Percentiles rank a stretch among this genome's conserved stretches.
Evolutionary conservation across 2,113 vertebrate genomes (phyloP).

Genomic region (Mesoclemmys tuberculata): DNA sequence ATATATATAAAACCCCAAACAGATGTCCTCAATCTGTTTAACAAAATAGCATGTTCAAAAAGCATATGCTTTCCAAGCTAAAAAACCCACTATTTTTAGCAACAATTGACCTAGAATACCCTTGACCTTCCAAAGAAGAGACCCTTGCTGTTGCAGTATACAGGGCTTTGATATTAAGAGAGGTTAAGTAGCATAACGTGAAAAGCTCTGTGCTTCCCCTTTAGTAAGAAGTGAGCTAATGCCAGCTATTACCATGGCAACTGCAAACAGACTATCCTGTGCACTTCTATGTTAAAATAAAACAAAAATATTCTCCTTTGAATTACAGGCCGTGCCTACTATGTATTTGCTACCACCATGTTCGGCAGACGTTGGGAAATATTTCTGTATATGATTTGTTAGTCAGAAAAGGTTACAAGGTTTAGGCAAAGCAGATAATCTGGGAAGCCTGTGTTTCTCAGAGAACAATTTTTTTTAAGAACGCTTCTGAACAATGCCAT

Average conservation of each 20-base stretch:
- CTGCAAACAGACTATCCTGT: constrained; percentile 70
- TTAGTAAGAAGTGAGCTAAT: constrained; percentile 60
- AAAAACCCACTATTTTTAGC: constrained; percentile 40
- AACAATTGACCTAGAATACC: constrained; percentile 41
- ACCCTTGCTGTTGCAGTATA: constrained; percentile 13
- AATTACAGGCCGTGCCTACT: constrained; percentile 62
- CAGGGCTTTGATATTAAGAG: constrained; percentile 65
- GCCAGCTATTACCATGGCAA: constrained; percentile 72
- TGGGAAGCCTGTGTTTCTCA: constrained; percentile 35
- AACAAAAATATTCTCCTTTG: constrained; percentile 69
- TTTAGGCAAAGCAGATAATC: constrained; percentile 46
- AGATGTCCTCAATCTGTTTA: constrained; percentile 46
- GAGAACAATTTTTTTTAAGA: constrained; percentile 43
- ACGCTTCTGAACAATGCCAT: constrained; percentile 23
- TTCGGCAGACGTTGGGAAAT: constrained; percentile 57
- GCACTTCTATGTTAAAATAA: constrained; percentile 70
- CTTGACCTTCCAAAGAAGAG: constrained; percentile 65
- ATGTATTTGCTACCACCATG: constrained; percentile 69
- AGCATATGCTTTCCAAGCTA: constrained; percentile 36
- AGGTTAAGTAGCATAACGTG: constrained; percentile 67
- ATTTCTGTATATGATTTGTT: constrained; percentile 42
- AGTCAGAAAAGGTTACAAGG: constrained; percentile 46
- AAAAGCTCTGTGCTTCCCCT: constrained; percentile 59
- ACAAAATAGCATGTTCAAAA: constrained; percentile 15
- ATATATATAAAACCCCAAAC: neutral